Evolutionary conservation across 2,113 vertebrate genomes (phyloP), one percentile per base, ranked within the genome.

Genomic region (Tricholaema leucomelas): DNA sequence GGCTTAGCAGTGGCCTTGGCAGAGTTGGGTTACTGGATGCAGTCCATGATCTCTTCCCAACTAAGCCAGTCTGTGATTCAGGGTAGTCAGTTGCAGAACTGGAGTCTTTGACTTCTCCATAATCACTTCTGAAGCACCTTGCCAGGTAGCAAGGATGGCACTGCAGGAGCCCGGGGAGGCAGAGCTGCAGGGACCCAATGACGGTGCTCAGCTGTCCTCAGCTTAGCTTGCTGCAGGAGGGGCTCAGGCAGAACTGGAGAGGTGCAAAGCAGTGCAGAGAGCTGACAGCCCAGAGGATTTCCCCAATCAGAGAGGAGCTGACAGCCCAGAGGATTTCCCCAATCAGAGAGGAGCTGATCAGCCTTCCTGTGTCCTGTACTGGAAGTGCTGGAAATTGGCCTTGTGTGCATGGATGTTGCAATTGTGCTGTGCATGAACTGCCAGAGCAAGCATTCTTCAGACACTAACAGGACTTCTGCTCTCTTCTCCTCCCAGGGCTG

Each of bases 401-500:
- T 15, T 77, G 75, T 74, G 70, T n/a, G 35, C 85, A 8, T 90
- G 74, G 75, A 69, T 81, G 66, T 81, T 83, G 87, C 86, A 30
- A 10, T 66, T 79, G 58, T 60, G 4, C 36, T 19, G 20, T 80
- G 81, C 73, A 23, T 54, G 65, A 87, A 50, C 72, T 77, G 12
- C 0, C 52, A 8, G 27, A 56, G 65, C 52, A 35, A 72, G 18
- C 27, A 2, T 81, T 83, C 64, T 78, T 55, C 46, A 11, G 61
- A 33, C 87, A 54, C 25, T 95, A 96, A 96, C 46, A n/a, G 56
- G 54, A 30, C 48, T 73, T 91, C 48, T 96, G 87, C 80, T 96
- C 67, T 91, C 92, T 92, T 52, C 2, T 96, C 75, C 73, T 93
- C 81, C 90, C 92, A 99, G 99, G 98, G 98, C 98, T 38, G 99